Evolutionary conservation across 2,113 vertebrate genomes (phyloP), one percentile per base, ranked within the genome.

Genomic region (Lepus europaeus): DNA sequence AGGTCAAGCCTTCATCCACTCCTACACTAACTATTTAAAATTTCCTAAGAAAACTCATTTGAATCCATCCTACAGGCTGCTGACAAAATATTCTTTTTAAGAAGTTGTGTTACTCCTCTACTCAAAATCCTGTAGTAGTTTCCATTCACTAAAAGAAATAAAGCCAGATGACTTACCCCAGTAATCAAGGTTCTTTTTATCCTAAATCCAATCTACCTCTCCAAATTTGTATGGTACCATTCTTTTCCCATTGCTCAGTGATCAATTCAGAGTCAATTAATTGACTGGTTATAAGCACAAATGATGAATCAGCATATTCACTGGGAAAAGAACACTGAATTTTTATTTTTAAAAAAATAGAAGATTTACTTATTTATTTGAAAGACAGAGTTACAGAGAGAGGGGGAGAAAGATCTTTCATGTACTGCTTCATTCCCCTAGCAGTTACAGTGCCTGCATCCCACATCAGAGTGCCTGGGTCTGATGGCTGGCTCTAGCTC

Each of bases 111-210:
- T 39, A 33, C 6, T 39, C n/a, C 17, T 89, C 63, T 63, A 11
- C 27, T 70, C 51, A 20, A 64, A 85, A 85, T 85, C 45, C 49
- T 79, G 56, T 7, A 19, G 56, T 51, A 23, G 49, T 64, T 68
- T 49, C 31, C 49, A 61, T 29, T 68, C 84, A 73, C 23, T 84
- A 68, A 59, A 89, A 81, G 22, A 89, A 92, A 86, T 85, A 92
- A 90, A 92, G 25, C n/a, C 39, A 80, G 31, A 39, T 36, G 29
- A 9, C 31, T 56, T n/a, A 9, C 3, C 1, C 20, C 3, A 19
- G 49, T 6, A 25, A n/a, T 51, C 12, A 45, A 33, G 23, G 27
- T 45, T 79, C n/a, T 82, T 5, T 7, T 4, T 12, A 4, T n/a
- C 27, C 64, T 56, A 56, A 66, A 66, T 66, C 27, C 27, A 29